These are phyloP conservation scores for Eurosta solidaginis DNA, from an alignment of 1,140 invertebrate genomes.

Conservation along the genomic window DNA sequence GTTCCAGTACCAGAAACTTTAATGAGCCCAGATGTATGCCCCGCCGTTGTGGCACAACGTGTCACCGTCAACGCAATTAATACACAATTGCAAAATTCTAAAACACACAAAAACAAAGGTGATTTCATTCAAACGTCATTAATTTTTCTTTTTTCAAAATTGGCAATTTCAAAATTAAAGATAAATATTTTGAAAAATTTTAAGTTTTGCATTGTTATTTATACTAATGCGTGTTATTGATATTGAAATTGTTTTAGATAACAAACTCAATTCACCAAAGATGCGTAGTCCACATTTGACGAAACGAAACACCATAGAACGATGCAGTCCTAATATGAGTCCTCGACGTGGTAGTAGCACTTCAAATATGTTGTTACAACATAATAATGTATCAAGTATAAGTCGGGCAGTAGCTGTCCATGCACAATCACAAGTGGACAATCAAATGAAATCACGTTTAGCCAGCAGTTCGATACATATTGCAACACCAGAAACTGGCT, in stretches of 20 bases:
- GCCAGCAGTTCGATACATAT: slow-evolving; percentile 34
- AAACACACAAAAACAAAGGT: slow-evolving; percentile 58
- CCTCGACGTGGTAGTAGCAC: slow-evolving; percentile 41
- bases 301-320: slow-evolving; percentile 43
- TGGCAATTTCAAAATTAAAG: not conserved
- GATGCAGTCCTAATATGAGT: slow-evolving; percentile 47
- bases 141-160: not conserved
- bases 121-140: not conserved
- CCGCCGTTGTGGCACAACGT: slow-evolving; percentile 58
- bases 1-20: slow-evolving; percentile 83
- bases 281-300: slow-evolving; percentile 51
- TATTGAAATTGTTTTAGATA: slow-evolving; percentile 41
- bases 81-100: slow-evolving; percentile 50
- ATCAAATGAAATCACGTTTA: slow-evolving; percentile 31
- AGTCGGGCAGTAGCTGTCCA: not conserved
- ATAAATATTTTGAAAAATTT: not conserved
- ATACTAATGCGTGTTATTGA: slow-evolving; percentile 3
- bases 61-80: slow-evolving; percentile 48
- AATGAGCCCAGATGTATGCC: slow-evolving; percentile 80
- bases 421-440: slow-evolving; percentile 13
- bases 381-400: not conserved
- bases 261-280: slow-evolving; percentile 55
- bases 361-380: slow-evolving; percentile 7
- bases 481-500: slow-evolving; percentile 20
- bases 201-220: not conserved